These are phyloP conservation scores for Sus cebifrons DNA, from an alignment of 2,797 vertebrate species.

Conservation along the genomic window DNA sequence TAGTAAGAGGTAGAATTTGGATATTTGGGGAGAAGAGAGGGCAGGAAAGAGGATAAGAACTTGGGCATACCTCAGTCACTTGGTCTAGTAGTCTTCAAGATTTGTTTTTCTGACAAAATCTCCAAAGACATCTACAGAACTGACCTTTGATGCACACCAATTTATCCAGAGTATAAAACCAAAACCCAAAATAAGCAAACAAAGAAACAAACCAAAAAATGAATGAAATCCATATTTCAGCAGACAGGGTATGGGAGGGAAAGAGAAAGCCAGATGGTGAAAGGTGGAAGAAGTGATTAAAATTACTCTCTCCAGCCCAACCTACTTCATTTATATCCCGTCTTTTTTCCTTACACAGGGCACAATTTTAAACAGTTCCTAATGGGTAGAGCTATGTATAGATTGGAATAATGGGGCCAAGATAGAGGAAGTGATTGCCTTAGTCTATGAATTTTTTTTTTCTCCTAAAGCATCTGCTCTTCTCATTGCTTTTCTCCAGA, in stretches of 20 bases:
- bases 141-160: not conserved
- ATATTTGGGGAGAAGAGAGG: not conserved
- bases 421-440: not conserved
- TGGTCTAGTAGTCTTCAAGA: not conserved
- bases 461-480: not conserved
- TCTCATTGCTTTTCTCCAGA: constrained; percentile 14
- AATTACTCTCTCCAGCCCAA: not conserved
- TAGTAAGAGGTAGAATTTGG: not conserved
- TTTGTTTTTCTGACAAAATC: not conserved
- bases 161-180: not conserved
- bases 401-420: not conserved
- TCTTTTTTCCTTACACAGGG: not conserved
- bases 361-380: not conserved
- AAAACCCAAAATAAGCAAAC: not conserved
- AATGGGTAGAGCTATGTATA: not conserved
- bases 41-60: not conserved
- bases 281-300: not conserved
- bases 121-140: not conserved
- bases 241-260: not conserved
- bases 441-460: not conserved
- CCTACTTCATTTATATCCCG: not conserved
- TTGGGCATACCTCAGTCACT: not conserved
- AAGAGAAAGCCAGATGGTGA: not conserved
- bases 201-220: not conserved
- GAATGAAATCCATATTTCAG: not conserved